These are phyloP conservation scores for Monomorium pharaonis DNA, from an alignment of 1,140 invertebrate genomes.

Conservation along the genomic window DNA sequence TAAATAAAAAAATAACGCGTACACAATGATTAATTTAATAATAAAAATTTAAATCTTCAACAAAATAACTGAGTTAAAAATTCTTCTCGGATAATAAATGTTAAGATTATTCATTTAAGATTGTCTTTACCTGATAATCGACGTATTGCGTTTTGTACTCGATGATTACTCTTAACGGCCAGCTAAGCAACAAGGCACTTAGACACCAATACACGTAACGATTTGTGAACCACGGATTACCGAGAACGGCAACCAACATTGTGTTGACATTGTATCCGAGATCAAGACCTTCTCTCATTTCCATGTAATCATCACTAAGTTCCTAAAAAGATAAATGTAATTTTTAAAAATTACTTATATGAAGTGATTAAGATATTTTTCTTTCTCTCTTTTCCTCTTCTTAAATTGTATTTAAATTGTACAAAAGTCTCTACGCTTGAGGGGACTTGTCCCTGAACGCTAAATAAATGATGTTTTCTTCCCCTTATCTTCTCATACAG, in stretches of 20 bases:
- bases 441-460: no score
- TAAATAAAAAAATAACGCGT: not conserved
- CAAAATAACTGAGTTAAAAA: not conserved
- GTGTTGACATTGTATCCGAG: conserved; percentile 87
- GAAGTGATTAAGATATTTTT: not conserved
- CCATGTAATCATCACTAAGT: conserved; percentile 94
- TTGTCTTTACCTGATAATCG: conserved; percentile 88
- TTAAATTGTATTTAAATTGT: no score
- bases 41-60: not conserved
- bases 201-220: conserved; percentile 91
- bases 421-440: no score
- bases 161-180: conserved; percentile 93
- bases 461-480: no score
- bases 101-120: not conserved
- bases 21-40: not conserved
- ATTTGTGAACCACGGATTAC: conserved; percentile 88
- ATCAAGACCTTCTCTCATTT: conserved; percentile 94
- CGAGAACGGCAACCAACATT: conserved; percentile 87
- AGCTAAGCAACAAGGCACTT: conserved; percentile 92
- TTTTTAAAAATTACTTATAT: not conserved
- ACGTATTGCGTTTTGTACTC: conserved; percentile 94
- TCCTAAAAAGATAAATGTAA: conserved; percentile 86
- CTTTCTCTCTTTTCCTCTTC: no score
- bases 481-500: no score
- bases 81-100: not conserved